Evolutionary conservation across 2,113 vertebrate genomes (phyloP).

Genomic region (Ptilorrhoa leucosticta): DNA sequence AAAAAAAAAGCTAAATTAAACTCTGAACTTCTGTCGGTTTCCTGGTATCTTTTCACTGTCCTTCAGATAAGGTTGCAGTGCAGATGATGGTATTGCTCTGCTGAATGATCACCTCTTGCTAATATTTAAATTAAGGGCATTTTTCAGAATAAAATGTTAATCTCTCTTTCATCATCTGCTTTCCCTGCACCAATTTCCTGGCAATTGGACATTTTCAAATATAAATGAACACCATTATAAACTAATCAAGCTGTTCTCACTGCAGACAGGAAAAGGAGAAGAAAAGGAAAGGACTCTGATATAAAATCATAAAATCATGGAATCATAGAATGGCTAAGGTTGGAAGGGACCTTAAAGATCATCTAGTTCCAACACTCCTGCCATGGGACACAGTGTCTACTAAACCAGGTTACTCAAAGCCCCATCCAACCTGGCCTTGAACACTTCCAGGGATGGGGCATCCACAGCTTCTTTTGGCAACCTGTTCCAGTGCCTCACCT

Average conservation of each 20-base stretch:
- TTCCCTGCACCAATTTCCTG: background rate
- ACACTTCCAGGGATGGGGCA: background rate
- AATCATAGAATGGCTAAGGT: background rate
- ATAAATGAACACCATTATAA: background rate
- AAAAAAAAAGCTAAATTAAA: background rate
- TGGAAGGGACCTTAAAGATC: background rate
- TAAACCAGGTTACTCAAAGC: background rate
- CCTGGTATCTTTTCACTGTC: background rate
- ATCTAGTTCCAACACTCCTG: rapidly evolving
- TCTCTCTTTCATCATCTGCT: background rate
- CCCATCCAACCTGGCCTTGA: background rate
- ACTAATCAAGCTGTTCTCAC: background rate
- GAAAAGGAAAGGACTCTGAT: background rate
- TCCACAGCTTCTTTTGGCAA: background rate
- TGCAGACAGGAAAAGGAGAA: background rate
- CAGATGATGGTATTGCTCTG: background rate
- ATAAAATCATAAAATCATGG: background rate
- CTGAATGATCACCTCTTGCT: background rate
- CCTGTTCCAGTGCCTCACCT: background rate
- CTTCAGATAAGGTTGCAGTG: background rate
- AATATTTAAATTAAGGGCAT: background rate
- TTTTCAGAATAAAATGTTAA: conserved; percentile 12
- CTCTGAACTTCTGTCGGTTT: background rate
- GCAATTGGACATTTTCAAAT: background rate
- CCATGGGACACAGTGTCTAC: background rate